Evolutionary conservation across 2,888 invertebrate species (phyloP).

Genomic region (Monochamus alternatus): DNA sequence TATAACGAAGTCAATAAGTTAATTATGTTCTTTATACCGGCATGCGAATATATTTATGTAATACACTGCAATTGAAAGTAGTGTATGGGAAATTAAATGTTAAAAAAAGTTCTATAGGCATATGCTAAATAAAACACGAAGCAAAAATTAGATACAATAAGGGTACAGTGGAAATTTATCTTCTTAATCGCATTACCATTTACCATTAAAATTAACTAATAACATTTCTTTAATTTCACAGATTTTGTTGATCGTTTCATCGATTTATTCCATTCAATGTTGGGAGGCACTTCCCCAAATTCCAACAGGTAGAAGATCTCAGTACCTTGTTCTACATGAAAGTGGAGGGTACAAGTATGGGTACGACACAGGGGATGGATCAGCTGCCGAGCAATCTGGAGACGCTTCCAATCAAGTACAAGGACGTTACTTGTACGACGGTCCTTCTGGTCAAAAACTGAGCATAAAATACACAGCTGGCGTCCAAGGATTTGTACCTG

Average conservation of each 20-base stretch:
- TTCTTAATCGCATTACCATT: too few species aligned
- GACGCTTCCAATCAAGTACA: conserved; percentile 63
- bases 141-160: too few species aligned
- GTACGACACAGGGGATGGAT: conserved; percentile 67
- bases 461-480: conserved; percentile 65
- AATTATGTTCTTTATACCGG: too few species aligned
- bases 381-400: conserved; percentile 63
- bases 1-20: too few species aligned
- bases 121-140: too few species aligned
- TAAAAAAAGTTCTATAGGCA: too few species aligned
- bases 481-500: conserved; percentile 62
- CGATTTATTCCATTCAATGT: conserved; percentile 8
- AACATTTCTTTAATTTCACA: neutral
- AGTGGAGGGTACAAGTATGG: conserved; percentile 66
- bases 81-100: too few species aligned
- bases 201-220: too few species aligned
- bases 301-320: conserved; percentile 55
- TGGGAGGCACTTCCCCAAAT: conserved; percentile 65
- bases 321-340: conserved; percentile 67
- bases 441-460: conserved; percentile 55
- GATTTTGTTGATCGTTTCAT: neutral
- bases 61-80: too few species aligned
- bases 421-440: conserved; percentile 63
- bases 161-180: too few species aligned
- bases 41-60: too few species aligned